Conservation (phyloP, 1,140 invertebrate genomes). For the Phenacoccus solenopsis region DNA sequence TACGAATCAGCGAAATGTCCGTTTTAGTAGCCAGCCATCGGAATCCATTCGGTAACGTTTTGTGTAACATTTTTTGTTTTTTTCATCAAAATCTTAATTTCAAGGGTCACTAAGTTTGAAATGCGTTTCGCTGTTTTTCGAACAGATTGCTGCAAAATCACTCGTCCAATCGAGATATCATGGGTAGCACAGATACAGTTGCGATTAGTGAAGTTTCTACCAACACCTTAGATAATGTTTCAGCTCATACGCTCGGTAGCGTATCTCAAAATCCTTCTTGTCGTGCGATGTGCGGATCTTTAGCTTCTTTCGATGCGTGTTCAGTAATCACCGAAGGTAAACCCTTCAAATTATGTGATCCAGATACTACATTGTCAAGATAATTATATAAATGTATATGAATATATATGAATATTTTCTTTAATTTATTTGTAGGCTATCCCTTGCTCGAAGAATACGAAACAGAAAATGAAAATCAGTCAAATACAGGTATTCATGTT, state of each 20-base stretch:
- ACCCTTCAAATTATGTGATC: background rate
- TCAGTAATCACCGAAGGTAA: conserved; percentile 39
- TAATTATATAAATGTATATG: no score
- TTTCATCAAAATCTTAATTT: background rate
- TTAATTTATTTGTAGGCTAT: background rate
- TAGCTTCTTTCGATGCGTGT: conserved; percentile 39
- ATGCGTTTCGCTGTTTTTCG: background rate
- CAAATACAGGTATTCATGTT: background rate
- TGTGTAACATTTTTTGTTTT: background rate
- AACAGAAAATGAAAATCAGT: background rate
- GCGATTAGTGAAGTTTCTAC: conserved; percentile 36
- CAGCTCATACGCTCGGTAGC: conserved; percentile 31
- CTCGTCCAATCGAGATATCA: conserved; percentile 28
- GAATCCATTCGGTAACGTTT: background rate
- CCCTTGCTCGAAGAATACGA: background rate
- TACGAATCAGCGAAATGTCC: background rate
- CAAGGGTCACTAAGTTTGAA: no score
- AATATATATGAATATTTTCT: no score
- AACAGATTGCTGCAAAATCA: background rate
- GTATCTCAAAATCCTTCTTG: conserved; percentile 37
- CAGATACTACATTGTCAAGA: no score
- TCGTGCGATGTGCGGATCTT: conserved; percentile 36
- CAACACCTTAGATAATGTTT: conserved; percentile 37
- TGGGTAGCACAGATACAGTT: conserved; percentile 38
- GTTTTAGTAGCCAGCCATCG: background rate